These are phyloP conservation scores for Nyctibius grandis DNA, from an alignment of 2,797 vertebrate species.

Conservation along the genomic window DNA sequence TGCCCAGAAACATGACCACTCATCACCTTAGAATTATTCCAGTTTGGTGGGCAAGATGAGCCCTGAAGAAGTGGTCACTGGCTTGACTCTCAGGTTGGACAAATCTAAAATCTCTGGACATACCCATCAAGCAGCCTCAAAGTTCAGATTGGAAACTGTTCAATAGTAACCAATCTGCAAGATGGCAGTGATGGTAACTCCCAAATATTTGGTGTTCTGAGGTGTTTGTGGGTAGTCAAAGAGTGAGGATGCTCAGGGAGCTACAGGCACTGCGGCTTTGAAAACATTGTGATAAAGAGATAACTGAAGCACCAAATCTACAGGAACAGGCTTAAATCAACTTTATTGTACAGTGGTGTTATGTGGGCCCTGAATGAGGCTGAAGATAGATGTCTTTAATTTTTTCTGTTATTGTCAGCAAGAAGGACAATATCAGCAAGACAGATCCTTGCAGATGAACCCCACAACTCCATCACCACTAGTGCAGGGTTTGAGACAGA, in stretches of 20 bases:
- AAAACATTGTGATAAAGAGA: background rate
- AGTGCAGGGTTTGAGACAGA: background rate
- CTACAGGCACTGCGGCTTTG: background rate
- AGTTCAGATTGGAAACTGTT: background rate
- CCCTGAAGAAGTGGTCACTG: background rate
- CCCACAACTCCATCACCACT: background rate
- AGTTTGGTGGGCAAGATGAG: background rate
- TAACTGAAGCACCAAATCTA: background rate
- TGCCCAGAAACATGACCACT: rapidly evolving
- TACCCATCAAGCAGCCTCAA: background rate
- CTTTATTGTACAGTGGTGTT: background rate
- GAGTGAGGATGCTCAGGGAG: background rate
- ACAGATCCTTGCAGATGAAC: background rate
- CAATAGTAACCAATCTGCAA: background rate
- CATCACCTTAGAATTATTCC: background rate
- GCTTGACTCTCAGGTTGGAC: background rate
- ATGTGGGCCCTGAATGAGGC: background rate
- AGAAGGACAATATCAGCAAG: background rate
- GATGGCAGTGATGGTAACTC: background rate
- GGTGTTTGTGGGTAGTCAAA: background rate
- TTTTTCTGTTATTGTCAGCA: background rate
- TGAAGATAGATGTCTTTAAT: slow-evolving; percentile 22
- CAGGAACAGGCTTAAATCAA: background rate
- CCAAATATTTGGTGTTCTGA: background rate
- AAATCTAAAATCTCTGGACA: background rate